These are phyloP conservation scores for Zalophus californianus DNA, from an alignment of 2,797 vertebrate genomes.

Conservation along the genomic window DNA sequence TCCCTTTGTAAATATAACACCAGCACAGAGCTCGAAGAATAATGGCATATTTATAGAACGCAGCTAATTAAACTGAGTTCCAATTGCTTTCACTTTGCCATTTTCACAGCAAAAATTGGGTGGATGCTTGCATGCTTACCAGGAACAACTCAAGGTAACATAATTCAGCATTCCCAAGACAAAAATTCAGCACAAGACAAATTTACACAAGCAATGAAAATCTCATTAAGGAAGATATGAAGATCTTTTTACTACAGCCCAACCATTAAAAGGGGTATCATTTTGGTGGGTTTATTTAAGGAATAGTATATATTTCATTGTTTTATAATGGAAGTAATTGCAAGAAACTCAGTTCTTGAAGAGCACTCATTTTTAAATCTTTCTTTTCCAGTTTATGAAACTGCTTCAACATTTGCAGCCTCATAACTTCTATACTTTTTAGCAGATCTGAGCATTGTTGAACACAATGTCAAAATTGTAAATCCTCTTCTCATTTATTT, in stretches of 20 bases:
- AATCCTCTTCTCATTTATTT: constrained; percentile 26
- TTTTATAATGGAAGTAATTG: constrained; percentile 83
- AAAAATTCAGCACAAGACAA: constrained; percentile 88
- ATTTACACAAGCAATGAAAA: constrained; percentile 88
- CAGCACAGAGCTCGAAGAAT: constrained; percentile 86
- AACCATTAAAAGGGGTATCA: constrained; percentile 84
- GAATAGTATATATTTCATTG: constrained; percentile 84
- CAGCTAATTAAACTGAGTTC: constrained; percentile 90
- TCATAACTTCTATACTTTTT: not conserved
- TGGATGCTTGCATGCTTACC: constrained; percentile 82
- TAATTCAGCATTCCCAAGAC: constrained; percentile 89
- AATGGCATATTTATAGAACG: constrained; percentile 90
- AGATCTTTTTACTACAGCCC: constrained; percentile 82
- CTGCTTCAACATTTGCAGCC: not conserved
- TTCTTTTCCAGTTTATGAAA: constrained; percentile 71
- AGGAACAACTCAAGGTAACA: constrained; percentile 86
- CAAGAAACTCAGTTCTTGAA: constrained; percentile 75
- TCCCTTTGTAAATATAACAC: constrained; percentile 89
- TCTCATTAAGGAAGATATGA: constrained; percentile 88
- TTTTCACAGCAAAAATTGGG: constrained; percentile 88
- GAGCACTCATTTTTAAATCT: constrained; percentile 65
- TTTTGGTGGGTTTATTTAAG: constrained; percentile 85
- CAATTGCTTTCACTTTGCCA: constrained; percentile 90
- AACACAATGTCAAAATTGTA: not conserved
- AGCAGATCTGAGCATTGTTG: not conserved